These are phyloP conservation scores for human (Homo sapiens) DNA, from an alignment of 2,113 vertebrate genomes.

Conservation along the genomic window GRCh38 chr12:57779001-57779500, in stretches of 20 bases:
- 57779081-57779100: too few species aligned
- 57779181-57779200: background rate
- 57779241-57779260: background rate
- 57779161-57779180: slow-evolving; percentile 14
- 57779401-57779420: slow-evolving; percentile 22
- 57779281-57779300: background rate
- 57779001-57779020: too few species aligned
- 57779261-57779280: background rate
- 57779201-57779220: slow-evolving; percentile 59
- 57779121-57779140: background rate
- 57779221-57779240: background rate
- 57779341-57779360: background rate
- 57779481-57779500: background rate
- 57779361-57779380: background rate
- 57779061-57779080: too few species aligned
- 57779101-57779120: background rate
- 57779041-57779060: too few species aligned
- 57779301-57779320: background rate
- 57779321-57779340: background rate
- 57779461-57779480: background rate
- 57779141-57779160: slow-evolving; percentile 24
- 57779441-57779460: slow-evolving; percentile 3
- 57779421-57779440: background rate
- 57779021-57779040: too few species aligned
- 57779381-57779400: background rate